phyloP scores from a whole-genome alignment of 2,797 vertebrate genomes.

The Ataeniobius toweri region DNA sequence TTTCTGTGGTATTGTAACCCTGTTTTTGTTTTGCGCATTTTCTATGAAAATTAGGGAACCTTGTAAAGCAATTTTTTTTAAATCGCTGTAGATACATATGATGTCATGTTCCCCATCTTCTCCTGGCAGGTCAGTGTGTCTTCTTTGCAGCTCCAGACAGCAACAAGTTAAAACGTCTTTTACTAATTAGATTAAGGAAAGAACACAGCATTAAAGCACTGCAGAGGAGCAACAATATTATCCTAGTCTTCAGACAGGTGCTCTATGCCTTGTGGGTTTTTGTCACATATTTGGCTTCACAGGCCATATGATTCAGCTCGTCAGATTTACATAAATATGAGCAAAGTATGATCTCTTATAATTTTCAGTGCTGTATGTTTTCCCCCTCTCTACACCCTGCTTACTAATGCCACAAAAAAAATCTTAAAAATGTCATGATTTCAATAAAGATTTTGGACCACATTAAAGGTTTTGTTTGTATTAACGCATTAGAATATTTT shows the following conservation, averaged over 20 bases:
- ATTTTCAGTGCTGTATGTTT: neutral
- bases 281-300: neutral
- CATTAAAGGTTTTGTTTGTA: neutral
- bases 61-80: neutral
- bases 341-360: neutral
- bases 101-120: neutral
- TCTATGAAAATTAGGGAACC: neutral
- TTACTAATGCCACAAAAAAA: too few relatives aligned
- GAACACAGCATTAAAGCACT: constrained; percentile 3
- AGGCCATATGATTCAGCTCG: neutral
- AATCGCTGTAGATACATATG: neutral
- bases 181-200: constrained; percentile 45
- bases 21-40: neutral
- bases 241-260: neutral
- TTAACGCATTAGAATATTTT: neutral
- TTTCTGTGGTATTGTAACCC: too few relatives aligned
- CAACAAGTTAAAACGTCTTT: constrained; percentile 18
- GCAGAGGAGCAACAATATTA: constrained; percentile 2
- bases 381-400: too few relatives aligned
- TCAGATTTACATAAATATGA: neutral
- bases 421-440: constrained; percentile 35
- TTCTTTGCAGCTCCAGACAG: neutral
- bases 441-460: constrained; percentile 21
- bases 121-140: constrained; percentile 40
- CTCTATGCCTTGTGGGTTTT: neutral